These are phyloP conservation scores for Echeneis naucrates DNA, from an alignment of 2,797 vertebrate genomes.

Conservation along the genomic window DNA sequence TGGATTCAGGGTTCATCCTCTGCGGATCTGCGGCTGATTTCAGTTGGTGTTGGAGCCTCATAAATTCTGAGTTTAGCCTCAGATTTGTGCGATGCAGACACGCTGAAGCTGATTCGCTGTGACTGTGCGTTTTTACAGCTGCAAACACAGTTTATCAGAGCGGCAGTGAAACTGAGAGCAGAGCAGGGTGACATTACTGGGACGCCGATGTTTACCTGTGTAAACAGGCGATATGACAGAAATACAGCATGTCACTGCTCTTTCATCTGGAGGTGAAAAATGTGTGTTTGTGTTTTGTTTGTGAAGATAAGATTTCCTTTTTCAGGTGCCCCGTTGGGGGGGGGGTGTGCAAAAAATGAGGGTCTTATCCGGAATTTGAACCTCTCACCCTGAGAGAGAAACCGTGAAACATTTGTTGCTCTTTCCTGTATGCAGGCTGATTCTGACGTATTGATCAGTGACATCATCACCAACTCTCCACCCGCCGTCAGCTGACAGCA, in stretches of 20 bases:
- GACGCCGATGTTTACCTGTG: constrained; percentile 21
- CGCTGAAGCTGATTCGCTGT: background rate
- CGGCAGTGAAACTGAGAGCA: constrained; percentile 28
- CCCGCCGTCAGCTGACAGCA: constrained; percentile 12
- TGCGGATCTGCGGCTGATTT: too few relatives aligned
- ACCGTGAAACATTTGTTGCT: background rate
- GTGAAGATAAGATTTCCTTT: background rate
- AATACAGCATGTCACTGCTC: constrained; percentile 19
- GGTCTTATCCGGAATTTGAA: constrained; percentile 3
- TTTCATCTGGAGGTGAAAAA: constrained; percentile 9
- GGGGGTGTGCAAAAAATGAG: background rate
- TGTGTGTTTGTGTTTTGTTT: background rate
- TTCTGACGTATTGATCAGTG: constrained; percentile 33
- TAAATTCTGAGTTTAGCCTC: too few relatives aligned
- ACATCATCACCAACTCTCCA: background rate
- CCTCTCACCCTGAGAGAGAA: background rate
- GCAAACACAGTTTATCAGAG: constrained; percentile 23
- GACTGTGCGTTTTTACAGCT: background rate
- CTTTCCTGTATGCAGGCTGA: constrained; percentile 6
- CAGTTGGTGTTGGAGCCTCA: too few relatives aligned
- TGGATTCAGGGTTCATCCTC: too few relatives aligned
- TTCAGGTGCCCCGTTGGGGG: background rate
- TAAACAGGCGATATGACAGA: constrained; percentile 1
- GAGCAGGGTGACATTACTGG: constrained; percentile 42
- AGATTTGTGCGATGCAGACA: background rate